Conservation (phyloP, 2,888 invertebrate genomes). For the Ophion ventricosus region DNA sequence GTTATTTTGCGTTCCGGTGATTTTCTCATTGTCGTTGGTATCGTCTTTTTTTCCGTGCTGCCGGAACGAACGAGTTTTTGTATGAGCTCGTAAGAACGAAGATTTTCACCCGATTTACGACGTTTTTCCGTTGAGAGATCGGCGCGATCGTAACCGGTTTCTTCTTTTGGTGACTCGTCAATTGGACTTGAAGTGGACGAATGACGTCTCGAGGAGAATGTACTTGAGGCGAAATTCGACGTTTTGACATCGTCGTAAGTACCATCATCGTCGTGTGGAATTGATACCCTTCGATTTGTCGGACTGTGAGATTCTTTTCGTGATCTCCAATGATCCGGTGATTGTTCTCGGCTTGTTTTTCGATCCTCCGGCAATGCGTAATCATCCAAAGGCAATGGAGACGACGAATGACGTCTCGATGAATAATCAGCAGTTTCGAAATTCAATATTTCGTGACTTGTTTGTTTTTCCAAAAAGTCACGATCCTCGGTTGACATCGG, state of each 20-base stretch:
- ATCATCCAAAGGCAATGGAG: background rate
- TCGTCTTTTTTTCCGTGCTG: slow-evolving; percentile 26
- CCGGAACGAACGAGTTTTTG: slow-evolving; percentile 48
- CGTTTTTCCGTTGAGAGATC: slow-evolving; percentile 3
- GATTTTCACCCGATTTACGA: slow-evolving; percentile 46
- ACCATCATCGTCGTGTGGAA: slow-evolving; percentile 6
- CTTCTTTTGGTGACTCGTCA: background rate
- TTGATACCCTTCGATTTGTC: slow-evolving; percentile 15
- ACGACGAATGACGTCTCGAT: slow-evolving; percentile 17
- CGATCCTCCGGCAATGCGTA: background rate
- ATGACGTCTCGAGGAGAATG: slow-evolving; percentile 42
- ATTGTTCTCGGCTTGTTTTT: slow-evolving; percentile 9
- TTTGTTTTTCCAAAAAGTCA: slow-evolving; percentile 5
- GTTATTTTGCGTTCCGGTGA: slow-evolving; percentile 48
- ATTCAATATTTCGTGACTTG: slow-evolving; percentile 1
- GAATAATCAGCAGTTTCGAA: slow-evolving; percentile 11
- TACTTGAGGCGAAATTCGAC: slow-evolving; percentile 41
- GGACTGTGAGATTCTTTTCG: slow-evolving; percentile 51
- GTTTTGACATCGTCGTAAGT: slow-evolving; percentile 8
- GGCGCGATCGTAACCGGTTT: slow-evolving; percentile 15
- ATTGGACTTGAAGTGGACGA: slow-evolving; percentile 37
- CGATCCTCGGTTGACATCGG: slow-evolving; percentile 6
- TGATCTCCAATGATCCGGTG: slow-evolving; percentile 25
- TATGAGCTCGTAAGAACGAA: slow-evolving; percentile 58
- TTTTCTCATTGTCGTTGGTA: slow-evolving; percentile 19